Evolutionary conservation across 2,797 vertebrate genomes (phyloP), one percentile per base, ranked within the genome.

Genomic region (Ceyx erithaca): DNA sequence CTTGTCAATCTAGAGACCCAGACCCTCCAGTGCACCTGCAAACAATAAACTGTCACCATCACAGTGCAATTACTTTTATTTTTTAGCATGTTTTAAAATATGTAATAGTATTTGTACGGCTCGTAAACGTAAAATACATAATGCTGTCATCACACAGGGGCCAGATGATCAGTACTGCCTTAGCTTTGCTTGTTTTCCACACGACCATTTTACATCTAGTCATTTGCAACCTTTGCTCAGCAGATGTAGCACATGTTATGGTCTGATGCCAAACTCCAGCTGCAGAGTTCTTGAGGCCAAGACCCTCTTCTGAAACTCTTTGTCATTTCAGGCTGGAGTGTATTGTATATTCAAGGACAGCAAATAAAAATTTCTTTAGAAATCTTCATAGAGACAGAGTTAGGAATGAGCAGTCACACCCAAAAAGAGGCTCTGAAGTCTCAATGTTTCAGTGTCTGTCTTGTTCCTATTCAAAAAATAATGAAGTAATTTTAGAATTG

Each of bases 41-140:
- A 91, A 92, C 82, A 91, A 92, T 95, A 93, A 94, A 87, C 87
- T 91, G 93, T 96, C 87, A 93, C 87, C 89, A 79, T 92, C 63
- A 30, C 33, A 66, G 26, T 41, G 48, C 59, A 85, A 81, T 94
- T 63, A 67, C 66, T 81, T 95, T 66, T 89, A 83, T 69, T 94
- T 93, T 95, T 93, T 85, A 92, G 52, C 31, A 31, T 91, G 85
- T 87, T 94, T 92, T 87, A 94, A 94, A 94, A 83, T 83, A 89
- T 75, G 48, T 92, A 92, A 79, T 81, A 92, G 82, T 77, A 91
- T 95, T 94, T 95, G 80, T 89, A 93, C 92, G 82, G 80, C 78
- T 94, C 26, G 2, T 95, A 94, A 96, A 90, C 64, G 63, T 85
- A 75, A 89, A 92, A 87, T 95, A 59, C 86, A 83, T 96, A 95